Evolutionary conservation across 2,113 vertebrate species (phyloP).

Genomic region (Smithornis capensis): DNA sequence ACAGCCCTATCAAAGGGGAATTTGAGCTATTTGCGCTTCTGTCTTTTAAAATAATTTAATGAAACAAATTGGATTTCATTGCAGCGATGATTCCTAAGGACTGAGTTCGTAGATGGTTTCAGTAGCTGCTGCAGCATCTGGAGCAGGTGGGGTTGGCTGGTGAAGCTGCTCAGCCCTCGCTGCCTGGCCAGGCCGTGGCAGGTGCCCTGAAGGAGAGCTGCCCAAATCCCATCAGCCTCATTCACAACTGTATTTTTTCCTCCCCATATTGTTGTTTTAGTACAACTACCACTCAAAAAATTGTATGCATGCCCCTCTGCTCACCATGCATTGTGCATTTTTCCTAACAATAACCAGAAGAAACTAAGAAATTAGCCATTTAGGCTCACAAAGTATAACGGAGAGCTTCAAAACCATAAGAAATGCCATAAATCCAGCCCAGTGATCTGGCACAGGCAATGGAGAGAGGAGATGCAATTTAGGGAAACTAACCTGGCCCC

Average conservation of each 20-base stretch:
- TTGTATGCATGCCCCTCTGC: background rate
- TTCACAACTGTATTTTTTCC: rapidly evolving
- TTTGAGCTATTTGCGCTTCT: background rate
- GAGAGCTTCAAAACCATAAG: background rate
- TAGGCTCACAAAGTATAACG: background rate
- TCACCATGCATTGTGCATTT: background rate
- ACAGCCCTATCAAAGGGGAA: background rate
- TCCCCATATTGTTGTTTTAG: background rate
- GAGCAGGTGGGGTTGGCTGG: background rate
- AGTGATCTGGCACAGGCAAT: rapidly evolving
- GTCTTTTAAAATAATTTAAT: background rate
- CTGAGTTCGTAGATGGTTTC: background rate
- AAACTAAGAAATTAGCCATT: background rate
- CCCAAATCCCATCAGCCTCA: background rate
- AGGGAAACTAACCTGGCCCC: background rate
- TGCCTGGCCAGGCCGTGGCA: background rate
- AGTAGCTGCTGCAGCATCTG: background rate
- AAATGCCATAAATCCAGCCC: background rate
- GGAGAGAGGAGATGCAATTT: background rate
- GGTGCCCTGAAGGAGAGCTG: background rate
- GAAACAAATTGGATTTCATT: background rate
- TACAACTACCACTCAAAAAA: background rate
- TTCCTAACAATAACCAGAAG: background rate
- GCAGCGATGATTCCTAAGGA: background rate
- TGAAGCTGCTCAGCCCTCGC: background rate